A percentile compares a stretch with the other conserved stretches of the same genome.
Evolutionary conservation across 1,140 invertebrate species (phyloP).

Genomic region (Eufriesea mexicana): DNA sequence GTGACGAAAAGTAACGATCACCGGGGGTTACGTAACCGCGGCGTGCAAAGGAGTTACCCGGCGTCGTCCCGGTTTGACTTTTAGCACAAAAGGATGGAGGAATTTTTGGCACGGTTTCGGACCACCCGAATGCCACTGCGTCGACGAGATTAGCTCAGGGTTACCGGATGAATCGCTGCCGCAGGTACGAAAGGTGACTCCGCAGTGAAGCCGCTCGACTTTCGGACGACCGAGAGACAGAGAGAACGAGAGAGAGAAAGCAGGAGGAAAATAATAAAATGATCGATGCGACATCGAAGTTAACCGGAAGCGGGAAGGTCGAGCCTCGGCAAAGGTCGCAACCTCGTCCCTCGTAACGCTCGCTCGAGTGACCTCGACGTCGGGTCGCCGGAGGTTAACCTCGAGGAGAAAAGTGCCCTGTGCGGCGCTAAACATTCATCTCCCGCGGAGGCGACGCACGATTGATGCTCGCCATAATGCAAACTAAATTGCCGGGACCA

Average conservation of each 20-base stretch:
- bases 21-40: neutral
- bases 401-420: slow-evolving; percentile 45
- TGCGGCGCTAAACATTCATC: slow-evolving; percentile 68
- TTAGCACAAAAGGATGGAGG: neutral
- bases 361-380: neutral
- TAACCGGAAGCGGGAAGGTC: neutral
- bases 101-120: neutral
- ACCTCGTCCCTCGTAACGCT: too few relatives aligned
- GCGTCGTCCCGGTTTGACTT: too few relatives aligned
- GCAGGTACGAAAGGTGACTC: neutral
- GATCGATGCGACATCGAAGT: neutral
- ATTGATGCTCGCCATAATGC: slow-evolving; percentile 70
- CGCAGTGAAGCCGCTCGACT: neutral
- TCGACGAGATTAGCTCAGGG: neutral
- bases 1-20: slow-evolving; percentile 8
- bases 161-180: neutral
- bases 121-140: neutral
- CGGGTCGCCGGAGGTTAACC: slow-evolving; percentile 16
- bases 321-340: neutral
- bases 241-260: too few relatives aligned
- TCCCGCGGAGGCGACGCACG: slow-evolving; percentile 43
- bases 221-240: neutral
- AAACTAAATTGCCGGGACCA: slow-evolving; percentile 65
- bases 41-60: too few relatives aligned
- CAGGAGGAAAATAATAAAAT: neutral